Percentiles rank a stretch among this genome's conserved stretches.
Evolutionary conservation across 2,888 invertebrate species (phyloP).

Genomic region (Eupithecia exiguata): DNA sequence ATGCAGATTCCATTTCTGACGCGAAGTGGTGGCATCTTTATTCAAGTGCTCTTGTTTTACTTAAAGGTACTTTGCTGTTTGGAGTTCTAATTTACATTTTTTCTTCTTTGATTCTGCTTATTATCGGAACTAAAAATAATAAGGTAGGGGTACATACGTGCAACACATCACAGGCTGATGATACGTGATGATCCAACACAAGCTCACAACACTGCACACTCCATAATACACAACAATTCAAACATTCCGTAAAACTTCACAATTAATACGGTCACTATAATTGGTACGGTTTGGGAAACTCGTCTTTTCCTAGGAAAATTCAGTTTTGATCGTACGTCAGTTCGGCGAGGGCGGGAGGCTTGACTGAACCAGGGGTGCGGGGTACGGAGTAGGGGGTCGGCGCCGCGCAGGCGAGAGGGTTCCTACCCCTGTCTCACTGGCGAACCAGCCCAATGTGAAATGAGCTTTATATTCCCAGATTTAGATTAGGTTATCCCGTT

Average conservation of each 20-base stretch:
- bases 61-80: not conserved
- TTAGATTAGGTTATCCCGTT: slow-evolving; percentile 12
- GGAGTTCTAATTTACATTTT: not conserved
- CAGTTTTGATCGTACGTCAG: slow-evolving; percentile 49
- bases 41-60: not conserved
- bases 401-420: slow-evolving; percentile 63
- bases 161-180: slow-evolving; percentile 2
- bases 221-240: slow-evolving; percentile 8
- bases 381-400: slow-evolving; percentile 46
- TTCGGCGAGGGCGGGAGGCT: slow-evolving; percentile 50
- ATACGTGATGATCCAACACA: slow-evolving; percentile 11
- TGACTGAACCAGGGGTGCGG: slow-evolving; percentile 57
- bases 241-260: slow-evolving; percentile 1
- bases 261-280: slow-evolving; percentile 19
- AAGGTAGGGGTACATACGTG: slow-evolving; percentile 27
- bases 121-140: not conserved
- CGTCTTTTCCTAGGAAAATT: slow-evolving; percentile 6
- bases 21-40: not conserved
- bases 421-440: slow-evolving; percentile 25
- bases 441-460: not conserved
- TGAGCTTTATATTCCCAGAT: slow-evolving; percentile 7
- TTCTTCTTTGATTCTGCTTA: not conserved
- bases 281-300: slow-evolving; percentile 22
- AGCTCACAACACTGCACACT: slow-evolving; percentile 14
- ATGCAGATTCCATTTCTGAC: not conserved